Evolutionary conservation across 2,888 invertebrate genomes (phyloP), one percentile per base, ranked within the genome.

Genomic region (Fragum whitleyi): DNA sequence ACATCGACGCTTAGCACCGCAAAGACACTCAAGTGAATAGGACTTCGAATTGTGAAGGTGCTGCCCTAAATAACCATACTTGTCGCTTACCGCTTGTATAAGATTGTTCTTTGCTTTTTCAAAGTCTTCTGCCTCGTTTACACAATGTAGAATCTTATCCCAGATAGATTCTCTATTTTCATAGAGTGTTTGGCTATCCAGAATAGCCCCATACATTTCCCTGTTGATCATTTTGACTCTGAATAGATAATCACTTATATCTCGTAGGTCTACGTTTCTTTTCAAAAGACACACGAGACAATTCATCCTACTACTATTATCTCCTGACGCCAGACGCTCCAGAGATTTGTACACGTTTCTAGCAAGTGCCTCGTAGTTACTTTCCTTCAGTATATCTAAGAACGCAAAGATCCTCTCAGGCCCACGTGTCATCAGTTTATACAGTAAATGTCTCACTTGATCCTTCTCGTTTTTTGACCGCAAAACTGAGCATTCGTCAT

Each of bases 401-500:
- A 65, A 65, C 21, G 0, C 1, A 14, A 42, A 21, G 5, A 65
- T 65, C 36, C 36, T 39, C 16, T 65, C 65, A 14, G 65, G 65
- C 14, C 65, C 65, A 39, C 65, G 65, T 21, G 19, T 36, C 65
- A 65, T 65, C 14, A 65, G 11, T 65, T 65, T 65, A 42, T 65
- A 23, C 1, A 65, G 11, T 9, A 65, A 42, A 14, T 23, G 23
- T 23, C 65, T 32, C 2, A 65, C 42, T 23, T 65, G 65, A n/a
- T 65, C 65, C 36, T 65, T 65, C 32, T 42, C 65, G 9, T 39
- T n/a, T 65, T 65, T 65, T 14, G 65, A 42, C 42, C 42, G 65
- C 23, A 65, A 21, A 9, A 23, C 23, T 2, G 65, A n/a, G 19
- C 65, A 65, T 16, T 65, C 65, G 19, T 65, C 65, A 1, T 65